These are phyloP conservation scores for Acrobasis repandana DNA, from an alignment of 2,888 invertebrate genomes.

Conservation along the genomic window DNA sequence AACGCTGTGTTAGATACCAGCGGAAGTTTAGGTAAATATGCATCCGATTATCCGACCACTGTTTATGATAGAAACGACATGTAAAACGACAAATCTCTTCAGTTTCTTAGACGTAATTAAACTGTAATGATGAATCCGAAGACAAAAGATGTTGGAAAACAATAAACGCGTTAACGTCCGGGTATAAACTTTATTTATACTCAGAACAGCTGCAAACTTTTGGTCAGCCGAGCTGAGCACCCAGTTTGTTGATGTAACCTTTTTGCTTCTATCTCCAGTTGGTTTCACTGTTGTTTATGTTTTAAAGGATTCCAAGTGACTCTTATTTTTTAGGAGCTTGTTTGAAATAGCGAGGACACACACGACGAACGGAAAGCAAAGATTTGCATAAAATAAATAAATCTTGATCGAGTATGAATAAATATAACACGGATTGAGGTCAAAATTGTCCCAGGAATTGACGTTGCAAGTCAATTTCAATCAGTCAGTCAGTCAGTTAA, in stretches of 20 bases:
- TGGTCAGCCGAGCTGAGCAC: conserved; percentile 72
- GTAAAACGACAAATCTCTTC: background rate
- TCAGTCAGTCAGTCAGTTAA: too few species aligned
- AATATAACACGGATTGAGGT: too few species aligned
- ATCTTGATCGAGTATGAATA: too few species aligned
- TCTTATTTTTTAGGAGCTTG: conserved; percentile 37
- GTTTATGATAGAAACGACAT: too few species aligned
- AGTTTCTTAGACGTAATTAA: conserved; percentile 22
- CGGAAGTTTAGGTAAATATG: too few species aligned
- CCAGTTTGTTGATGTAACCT: conserved; percentile 67
- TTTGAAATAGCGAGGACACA: conserved; percentile 47
- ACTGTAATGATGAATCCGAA: conserved; percentile 16
- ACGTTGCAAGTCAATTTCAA: too few species aligned
- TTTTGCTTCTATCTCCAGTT: conserved; percentile 64
- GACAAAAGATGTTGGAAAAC: conserved; percentile 50
- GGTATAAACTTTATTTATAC: conserved; percentile 81
- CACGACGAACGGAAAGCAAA: conserved; percentile 40
- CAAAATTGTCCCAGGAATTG: too few species aligned
- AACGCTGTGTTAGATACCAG: too few species aligned
- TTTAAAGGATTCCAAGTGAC: conserved; percentile 49
- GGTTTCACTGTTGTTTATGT: conserved; percentile 52
- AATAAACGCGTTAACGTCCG: conserved; percentile 77
- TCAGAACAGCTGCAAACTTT: conserved; percentile 81
- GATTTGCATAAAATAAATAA: background rate
- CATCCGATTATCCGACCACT: too few species aligned